Evolutionary conservation across 2,888 invertebrate species (phyloP).

Genomic region (Therioaphis trifolii): DNA sequence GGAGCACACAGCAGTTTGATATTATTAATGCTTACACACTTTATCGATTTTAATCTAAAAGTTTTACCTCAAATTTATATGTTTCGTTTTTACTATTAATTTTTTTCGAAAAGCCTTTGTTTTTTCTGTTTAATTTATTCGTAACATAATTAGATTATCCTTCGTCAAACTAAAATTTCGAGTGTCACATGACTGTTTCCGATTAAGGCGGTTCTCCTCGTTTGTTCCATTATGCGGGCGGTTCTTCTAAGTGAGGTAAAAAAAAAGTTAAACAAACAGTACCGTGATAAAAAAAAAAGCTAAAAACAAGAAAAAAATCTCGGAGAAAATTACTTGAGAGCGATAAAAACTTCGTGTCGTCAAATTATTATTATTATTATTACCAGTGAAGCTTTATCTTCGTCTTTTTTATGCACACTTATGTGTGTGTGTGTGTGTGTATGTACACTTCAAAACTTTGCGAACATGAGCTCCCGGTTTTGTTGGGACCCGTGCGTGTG

Average conservation of each 20-base stretch:
- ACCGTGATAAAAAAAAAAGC: neutral
- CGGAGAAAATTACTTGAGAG: neutral
- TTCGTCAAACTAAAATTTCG: neutral
- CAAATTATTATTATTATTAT: neutral
- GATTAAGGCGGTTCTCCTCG: neutral
- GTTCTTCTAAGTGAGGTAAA: neutral
- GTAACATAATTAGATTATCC: constrained; percentile 1
- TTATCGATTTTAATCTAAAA: neutral
- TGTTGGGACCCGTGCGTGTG: neutral
- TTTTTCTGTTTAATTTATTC: constrained; percentile 20
- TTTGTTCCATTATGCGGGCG: neutral
- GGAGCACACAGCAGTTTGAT: neutral
- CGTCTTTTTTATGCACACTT: neutral
- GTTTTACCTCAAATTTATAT: neutral
- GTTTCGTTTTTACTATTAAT: neutral
- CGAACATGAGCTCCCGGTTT: neutral
- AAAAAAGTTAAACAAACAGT: neutral
- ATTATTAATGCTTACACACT: neutral
- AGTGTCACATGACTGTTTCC: neutral
- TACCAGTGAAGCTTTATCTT: neutral
- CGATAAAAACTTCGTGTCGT: neutral
- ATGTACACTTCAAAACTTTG: too few species aligned
- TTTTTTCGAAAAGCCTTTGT: neutral
- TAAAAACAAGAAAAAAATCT: constrained; percentile 14
- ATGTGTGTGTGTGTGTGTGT: neutral